Percentiles rank a stretch among this genome's conserved stretches.
These are phyloP conservation scores for Fulica atra DNA, from an alignment of 2,113 vertebrate genomes.

Conservation along the genomic window DNA sequence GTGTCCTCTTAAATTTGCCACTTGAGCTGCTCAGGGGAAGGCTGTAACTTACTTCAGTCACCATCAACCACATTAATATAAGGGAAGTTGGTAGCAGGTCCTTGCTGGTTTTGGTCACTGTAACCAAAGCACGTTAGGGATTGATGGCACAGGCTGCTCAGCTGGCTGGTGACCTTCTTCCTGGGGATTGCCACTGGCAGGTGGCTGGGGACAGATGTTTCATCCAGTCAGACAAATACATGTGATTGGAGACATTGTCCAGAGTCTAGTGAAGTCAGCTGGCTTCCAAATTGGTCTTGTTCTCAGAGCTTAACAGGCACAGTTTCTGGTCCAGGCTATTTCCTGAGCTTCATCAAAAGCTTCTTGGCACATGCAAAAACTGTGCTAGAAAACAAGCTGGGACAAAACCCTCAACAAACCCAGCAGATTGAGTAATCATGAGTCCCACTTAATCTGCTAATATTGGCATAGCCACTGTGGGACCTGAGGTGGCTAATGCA, in stretches of 20 bases:
- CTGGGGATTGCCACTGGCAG: neutral
- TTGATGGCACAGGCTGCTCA: neutral
- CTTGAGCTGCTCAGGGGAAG: neutral
- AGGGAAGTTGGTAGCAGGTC: accelerated
- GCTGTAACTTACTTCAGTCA: neutral
- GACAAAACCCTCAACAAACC: accelerated
- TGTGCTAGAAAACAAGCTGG: neutral
- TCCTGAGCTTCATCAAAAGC: neutral
- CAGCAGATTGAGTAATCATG: neutral
- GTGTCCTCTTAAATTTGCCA: neutral
- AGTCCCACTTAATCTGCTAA: neutral
- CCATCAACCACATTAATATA: neutral
- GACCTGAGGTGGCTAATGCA: neutral
- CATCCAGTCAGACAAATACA: neutral
- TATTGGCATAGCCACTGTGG: neutral
- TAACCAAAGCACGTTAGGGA: neutral
- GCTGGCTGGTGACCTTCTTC: neutral
- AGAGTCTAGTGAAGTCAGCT: neutral
- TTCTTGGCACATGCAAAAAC: neutral
- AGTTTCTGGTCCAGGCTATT: neutral
- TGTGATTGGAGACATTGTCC: neutral
- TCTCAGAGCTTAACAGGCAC: neutral
- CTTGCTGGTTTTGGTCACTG: neutral
- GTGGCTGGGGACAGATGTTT: neutral
- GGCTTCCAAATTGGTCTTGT: neutral